These are phyloP conservation scores for Sphaerophoria rueppellii DNA, from an alignment of 2,888 invertebrate genomes.

Conservation along the genomic window DNA sequence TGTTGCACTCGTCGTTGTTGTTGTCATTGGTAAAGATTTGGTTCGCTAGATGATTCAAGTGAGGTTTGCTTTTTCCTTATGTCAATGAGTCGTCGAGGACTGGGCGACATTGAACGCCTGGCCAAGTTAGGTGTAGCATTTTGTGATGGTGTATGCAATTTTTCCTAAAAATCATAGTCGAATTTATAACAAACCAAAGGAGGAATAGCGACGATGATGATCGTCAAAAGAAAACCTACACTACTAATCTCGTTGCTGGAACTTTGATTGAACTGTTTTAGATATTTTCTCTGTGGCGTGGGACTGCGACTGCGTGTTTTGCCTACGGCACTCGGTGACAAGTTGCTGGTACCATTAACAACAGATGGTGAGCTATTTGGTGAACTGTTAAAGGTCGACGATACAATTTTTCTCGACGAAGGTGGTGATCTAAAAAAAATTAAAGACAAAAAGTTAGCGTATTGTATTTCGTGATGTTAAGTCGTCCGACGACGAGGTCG, in stretches of 20 bases:
- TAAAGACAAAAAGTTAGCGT: not conserved
- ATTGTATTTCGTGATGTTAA: conserved; percentile 16
- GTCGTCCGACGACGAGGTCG: conserved; percentile 26
- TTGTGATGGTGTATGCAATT: conserved; percentile 59
- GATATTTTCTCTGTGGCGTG: conserved; percentile 83
- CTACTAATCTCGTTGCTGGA: conserved; percentile 41
- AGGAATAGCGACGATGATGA: not conserved
- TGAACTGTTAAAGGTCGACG: conserved; percentile 75
- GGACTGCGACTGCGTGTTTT: conserved; percentile 83
- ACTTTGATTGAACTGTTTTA: conserved; percentile 77
- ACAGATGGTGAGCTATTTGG: conserved; percentile 65
- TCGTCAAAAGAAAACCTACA: conserved; percentile 24
- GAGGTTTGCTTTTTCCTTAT: conserved; percentile 81
- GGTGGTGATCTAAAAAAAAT: conserved; percentile 80
- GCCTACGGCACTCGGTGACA: conserved; percentile 76
- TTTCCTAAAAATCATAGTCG: conserved; percentile 36
- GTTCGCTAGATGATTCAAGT: conserved; percentile 77
- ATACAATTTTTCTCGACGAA: conserved; percentile 78
- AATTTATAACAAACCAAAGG: not conserved
- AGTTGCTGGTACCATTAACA: conserved; percentile 69
- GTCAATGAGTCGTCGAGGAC: conserved; percentile 79
- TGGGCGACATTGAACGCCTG: conserved; percentile 82
- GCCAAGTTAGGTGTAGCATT: conserved; percentile 77
- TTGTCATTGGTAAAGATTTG: conserved; percentile 76
- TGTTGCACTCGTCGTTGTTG: conserved; percentile 19